Percentiles rank a stretch among this genome's conserved stretches.
phyloP scores from a whole-genome alignment of 2,888 invertebrate species.

The Dasysyrphus tricinctus region DNA sequence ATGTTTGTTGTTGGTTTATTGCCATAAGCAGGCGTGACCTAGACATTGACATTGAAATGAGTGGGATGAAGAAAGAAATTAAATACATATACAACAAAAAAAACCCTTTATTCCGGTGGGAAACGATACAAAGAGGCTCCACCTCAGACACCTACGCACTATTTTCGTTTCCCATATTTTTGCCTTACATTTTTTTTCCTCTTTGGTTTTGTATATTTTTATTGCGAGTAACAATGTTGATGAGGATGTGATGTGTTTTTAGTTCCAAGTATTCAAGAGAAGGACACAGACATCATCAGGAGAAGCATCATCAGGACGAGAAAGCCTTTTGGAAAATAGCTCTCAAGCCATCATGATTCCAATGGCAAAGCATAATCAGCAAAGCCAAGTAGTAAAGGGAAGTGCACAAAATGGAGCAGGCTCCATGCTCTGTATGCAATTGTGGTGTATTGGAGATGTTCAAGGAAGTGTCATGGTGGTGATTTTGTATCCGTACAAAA shows the following conservation, averaged over 20 bases:
- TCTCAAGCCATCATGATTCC: conserved; percentile 13
- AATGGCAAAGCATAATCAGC: conserved; percentile 50
- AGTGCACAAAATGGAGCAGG: not conserved
- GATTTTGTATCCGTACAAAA: conserved; percentile 42
- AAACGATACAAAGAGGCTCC: conserved; percentile 59
- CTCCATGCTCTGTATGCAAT: not conserved
- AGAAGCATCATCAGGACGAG: not conserved
- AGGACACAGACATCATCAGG: conserved; percentile 28
- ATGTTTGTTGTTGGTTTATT: conserved; percentile 49
- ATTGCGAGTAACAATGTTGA: conserved; percentile 33
- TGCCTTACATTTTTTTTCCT: conserved; percentile 13
- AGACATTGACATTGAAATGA: conserved; percentile 66
- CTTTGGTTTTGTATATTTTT: not conserved
- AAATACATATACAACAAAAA: conserved; percentile 4
- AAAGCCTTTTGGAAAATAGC: not conserved
- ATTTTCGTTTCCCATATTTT: conserved; percentile 58
- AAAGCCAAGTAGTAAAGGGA: not conserved
- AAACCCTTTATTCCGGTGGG: conserved; percentile 31
- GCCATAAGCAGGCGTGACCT: conserved; percentile 65
- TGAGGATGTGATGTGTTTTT: conserved; percentile 52
- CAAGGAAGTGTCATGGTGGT: conserved; percentile 49
- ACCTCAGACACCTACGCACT: conserved; percentile 73
- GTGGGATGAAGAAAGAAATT: conserved; percentile 41
- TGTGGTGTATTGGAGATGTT: conserved; percentile 44
- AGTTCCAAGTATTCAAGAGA: conserved; percentile 21